These are phyloP conservation scores for Phalacrocorax aristotelis DNA, from an alignment of 2,113 vertebrate genomes.

Conservation along the genomic window DNA sequence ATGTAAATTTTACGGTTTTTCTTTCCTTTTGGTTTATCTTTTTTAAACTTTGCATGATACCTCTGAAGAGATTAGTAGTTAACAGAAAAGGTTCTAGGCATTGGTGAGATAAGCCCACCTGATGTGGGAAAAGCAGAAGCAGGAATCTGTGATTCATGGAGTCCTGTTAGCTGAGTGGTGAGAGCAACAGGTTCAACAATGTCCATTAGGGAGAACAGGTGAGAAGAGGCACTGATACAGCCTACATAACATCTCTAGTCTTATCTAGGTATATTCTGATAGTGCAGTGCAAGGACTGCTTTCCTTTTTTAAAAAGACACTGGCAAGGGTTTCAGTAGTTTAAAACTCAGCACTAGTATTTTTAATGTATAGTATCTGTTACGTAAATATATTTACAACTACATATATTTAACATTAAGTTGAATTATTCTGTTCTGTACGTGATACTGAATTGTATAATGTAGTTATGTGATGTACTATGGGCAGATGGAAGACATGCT, in stretches of 20 bases:
- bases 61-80: not conserved
- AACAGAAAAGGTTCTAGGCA: not conserved
- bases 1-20: not conserved
- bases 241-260: not conserved
- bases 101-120: not conserved
- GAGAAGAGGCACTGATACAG: not conserved
- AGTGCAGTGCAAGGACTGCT: not conserved
- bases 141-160: not conserved
- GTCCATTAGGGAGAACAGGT: not conserved
- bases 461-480: not conserved
- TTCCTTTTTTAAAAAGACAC: not conserved
- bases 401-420: not conserved
- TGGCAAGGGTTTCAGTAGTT: not conserved
- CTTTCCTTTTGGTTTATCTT: not conserved
- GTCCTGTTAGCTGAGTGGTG: not conserved
- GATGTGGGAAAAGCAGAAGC: not conserved
- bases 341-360: not conserved
- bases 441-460: not conserved
- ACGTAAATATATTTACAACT: too few relatives aligned
- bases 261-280: not conserved
- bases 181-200: fast-evolving
- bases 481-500: not conserved
- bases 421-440: not conserved
- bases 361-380: not conserved
- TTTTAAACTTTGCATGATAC: not conserved